Evolutionary conservation across 2,113 vertebrate species (phyloP).

Genomic region (Felis chaus): DNA sequence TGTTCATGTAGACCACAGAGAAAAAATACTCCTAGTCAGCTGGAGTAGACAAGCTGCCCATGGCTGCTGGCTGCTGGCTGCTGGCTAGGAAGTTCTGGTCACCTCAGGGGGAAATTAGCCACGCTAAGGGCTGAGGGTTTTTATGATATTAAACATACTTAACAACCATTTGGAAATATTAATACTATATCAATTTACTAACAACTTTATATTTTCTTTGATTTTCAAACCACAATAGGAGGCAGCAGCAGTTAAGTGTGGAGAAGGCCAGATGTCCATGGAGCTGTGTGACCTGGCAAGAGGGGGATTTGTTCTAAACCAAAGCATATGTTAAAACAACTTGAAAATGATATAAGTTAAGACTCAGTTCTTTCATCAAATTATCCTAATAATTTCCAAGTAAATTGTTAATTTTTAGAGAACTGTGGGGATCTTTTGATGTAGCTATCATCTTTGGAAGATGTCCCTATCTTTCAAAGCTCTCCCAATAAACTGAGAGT

Average conservation of each 20-base stretch:
- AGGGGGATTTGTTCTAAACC: neutral
- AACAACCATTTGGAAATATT: neutral
- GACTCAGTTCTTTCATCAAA: neutral
- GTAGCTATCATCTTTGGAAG: neutral
- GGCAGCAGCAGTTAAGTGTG: neutral
- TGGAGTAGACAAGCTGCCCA: neutral
- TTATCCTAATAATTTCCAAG: slow-evolving; percentile 10
- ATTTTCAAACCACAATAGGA: neutral
- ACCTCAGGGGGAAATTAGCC: neutral
- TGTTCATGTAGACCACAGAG: neutral
- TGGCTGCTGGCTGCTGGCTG: neutral
- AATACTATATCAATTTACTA: neutral
- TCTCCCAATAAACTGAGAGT: neutral
- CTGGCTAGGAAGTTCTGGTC: neutral
- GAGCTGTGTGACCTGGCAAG: neutral
- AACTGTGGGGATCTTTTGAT: neutral
- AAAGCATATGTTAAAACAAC: neutral
- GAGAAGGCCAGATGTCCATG: neutral
- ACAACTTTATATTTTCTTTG: slow-evolving; percentile 18
- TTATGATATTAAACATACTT: neutral
- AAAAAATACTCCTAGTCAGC: neutral
- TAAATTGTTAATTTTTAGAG: slow-evolving; percentile 5
- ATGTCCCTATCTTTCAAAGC: neutral
- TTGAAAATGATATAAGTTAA: neutral
- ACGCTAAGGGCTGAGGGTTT: neutral